phyloP scores from a whole-genome alignment of 1,140 invertebrate species.

The Micrasema minimum region DNA sequence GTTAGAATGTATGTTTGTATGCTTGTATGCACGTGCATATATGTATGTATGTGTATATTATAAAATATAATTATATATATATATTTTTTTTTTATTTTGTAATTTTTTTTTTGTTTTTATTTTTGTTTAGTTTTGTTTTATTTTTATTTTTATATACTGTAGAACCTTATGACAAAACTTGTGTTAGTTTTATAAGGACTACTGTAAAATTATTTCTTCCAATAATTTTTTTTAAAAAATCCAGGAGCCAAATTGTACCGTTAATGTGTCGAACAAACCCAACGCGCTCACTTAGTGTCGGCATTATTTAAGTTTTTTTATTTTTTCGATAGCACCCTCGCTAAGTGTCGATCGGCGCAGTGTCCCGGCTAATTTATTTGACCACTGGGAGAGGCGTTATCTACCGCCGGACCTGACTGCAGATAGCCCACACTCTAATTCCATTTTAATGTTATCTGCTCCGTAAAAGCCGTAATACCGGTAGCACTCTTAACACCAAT shows the following conservation, averaged over 20 bases:
- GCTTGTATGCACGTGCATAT: no score
- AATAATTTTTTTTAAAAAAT: no score
- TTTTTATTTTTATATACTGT: no score
- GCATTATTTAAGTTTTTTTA: background rate
- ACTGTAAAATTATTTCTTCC: no score
- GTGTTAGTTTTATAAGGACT: no score
- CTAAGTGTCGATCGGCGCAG: conserved; percentile 31
- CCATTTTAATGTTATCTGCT: conserved; percentile 39
- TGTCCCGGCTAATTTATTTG: conserved; percentile 30
- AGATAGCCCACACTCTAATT: conserved; percentile 43
- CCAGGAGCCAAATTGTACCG: conserved; percentile 8
- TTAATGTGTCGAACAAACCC: conserved; percentile 8
- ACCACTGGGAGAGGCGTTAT: background rate
- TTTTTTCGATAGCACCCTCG: conserved; percentile 17
- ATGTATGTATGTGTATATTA: no score
- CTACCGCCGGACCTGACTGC: background rate
- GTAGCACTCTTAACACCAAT: conserved; percentile 26
- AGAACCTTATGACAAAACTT: no score
- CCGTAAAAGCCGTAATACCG: conserved; percentile 37
- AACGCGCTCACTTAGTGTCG: conserved; percentile 3
- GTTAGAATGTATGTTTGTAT: no score
- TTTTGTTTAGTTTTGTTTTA: no score
- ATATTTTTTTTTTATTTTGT: no score
- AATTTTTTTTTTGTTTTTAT: no score
- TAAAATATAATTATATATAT: no score